Percentiles rank a stretch among this genome's conserved stretches.
Evolutionary conservation across 2,888 invertebrate species (phyloP).

Genomic region (Oasisia sp.): DNA sequence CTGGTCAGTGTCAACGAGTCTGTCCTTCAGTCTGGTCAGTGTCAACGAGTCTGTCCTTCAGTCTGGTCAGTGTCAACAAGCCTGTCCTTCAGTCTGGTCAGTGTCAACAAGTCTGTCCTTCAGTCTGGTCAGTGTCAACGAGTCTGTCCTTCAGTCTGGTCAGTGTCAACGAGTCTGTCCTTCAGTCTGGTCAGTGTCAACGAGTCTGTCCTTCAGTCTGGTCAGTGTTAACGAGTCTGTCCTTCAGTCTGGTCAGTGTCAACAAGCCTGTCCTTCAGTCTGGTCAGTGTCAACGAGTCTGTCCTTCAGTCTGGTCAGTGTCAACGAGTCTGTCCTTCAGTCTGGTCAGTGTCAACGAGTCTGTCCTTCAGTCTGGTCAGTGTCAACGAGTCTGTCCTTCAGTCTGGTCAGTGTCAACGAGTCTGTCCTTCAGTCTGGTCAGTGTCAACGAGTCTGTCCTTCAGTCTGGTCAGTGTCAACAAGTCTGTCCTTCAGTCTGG

Average conservation of each 20-base stretch:
- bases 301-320: not conserved
- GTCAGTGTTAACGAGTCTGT: not conserved
- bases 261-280: not conserved
- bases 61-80: not conserved
- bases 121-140: not conserved
- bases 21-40: not conserved
- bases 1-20: not conserved
- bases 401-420: not conserved
- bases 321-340: not conserved
- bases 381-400: not conserved
- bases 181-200: not conserved
- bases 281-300: not conserved
- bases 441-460: not conserved
- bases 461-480: not conserved
- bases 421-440: not conserved
- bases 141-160: not conserved
- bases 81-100: not conserved
- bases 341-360: not conserved
- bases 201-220: not conserved
- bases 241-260: not conserved
- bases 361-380: not conserved
- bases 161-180: not conserved
- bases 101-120: not conserved
- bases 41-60: not conserved
- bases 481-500: not conserved